Base-by-base conservation (phyloP, 1,140 invertebrate genomes). In the Rhizoglyphus robini region DNA sequence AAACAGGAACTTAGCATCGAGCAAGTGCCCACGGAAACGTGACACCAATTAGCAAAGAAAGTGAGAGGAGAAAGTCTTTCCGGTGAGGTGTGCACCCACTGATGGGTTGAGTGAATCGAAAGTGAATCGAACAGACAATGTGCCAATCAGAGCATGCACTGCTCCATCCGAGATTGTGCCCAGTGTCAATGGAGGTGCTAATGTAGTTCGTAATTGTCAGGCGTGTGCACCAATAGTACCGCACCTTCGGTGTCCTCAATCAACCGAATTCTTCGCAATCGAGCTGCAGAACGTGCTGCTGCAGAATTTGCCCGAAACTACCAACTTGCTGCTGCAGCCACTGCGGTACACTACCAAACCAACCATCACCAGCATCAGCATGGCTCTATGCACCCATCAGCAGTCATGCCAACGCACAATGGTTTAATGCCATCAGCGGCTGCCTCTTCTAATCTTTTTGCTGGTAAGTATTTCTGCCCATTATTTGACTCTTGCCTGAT, bases 251-350 rank as follows among this genome's bases (percentile, higher is more conserved):
- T 94, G 0, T 90, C 87, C 70, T 92, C 88, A 68, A 95, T 95
- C 72, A 94, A 94, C 75, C 80, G 91, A 68, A 95, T 94, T 69
- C 76, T 95, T 49, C 76, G 70, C 8, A 95, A 95, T 74, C 79
- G 90, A 18, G 90, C 90, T 0, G 90, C 90, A 0, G 90, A 95
- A 74, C 76, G 90, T n/a, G 90, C 90, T 0, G 89, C 90, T 0
- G 90, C 90, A 0, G 90, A 95, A 76, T 94, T 94, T 72, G 89
- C 90, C 0, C 76, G 90, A 2, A 90, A 68, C 46, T 69, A 65
- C 48, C 89, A 0, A 88, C 89, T 0, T 88, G 88, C 20, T 92
- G 92, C 74, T 88, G 88, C 0, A 76, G 91, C 0, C 91, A 91
- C 75, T 72, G 75, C 67, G 61, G 65, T 70, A 0, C 63, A 67